Base-by-base conservation (phyloP, 2,888 invertebrate species). In the Sycophila texana region DNA sequence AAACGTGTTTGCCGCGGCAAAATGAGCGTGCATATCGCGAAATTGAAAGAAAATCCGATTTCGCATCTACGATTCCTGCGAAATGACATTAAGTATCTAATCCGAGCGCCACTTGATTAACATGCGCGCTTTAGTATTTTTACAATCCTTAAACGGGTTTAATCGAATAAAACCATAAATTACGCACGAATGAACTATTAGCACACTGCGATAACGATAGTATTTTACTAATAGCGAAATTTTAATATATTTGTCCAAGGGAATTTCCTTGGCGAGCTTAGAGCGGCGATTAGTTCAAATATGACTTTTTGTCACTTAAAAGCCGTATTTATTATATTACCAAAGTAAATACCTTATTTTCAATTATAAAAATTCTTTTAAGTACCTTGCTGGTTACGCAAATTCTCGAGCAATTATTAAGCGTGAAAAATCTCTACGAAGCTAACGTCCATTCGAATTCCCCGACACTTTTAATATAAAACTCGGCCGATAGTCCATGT, bases 91-190 rank as follows among this genome's bases (percentile, higher is more conserved):
- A 72, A 47, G 65, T 79, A 76, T 79, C 79, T 76, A 79, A 81
- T 81, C 51, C 65, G 20, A 70, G n/a, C 16, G 30, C 65, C 57
- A 70, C 63, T 67, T 61, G 81, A 78, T 78, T 81, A 81, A 81
- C 67, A 68, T 68, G 68, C 76, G 71, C 71, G 74, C 68, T 73
- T 77, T 74, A 26, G 39, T 10, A 75, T 55, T 74, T 74, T 77
- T 80, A 13, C 10, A 20, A n/a, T 3, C 7, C 26, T 5, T 22
- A 49, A 76, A 77, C 77, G 49, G 53, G 81, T 77, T 79, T 70
- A 77, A 74, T 77, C 70, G 67, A 79, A 74, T 71, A 77, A 79
- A 74, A 74, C 79, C 51, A 79, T 81, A 79, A 79, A 81, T 77
- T 71, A 79, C 71, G 47, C 57, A 5, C 76, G 75, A 79, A 79